Conservation (phyloP, 2,888 invertebrate genomes). For the Sinhomidia bicolor region DNA sequence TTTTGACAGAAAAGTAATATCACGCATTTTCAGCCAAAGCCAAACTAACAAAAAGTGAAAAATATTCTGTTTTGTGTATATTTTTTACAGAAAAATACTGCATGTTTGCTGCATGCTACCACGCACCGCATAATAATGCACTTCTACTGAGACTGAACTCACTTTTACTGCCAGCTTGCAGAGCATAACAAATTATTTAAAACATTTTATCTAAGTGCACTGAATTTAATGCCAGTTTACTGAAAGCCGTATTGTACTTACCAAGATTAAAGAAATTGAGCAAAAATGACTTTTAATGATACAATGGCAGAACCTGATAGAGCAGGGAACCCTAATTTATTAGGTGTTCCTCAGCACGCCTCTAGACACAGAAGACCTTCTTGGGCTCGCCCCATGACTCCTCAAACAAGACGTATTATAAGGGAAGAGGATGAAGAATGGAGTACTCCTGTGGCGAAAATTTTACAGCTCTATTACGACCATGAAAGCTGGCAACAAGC, state of each 20-base stretch:
- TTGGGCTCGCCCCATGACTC: slow-evolving; percentile 67
- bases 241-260: neutral
- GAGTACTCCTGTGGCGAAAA: slow-evolving; percentile 78
- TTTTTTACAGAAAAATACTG: slow-evolving; percentile 48
- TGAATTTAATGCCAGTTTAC: neutral
- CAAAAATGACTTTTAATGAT: slow-evolving; percentile 68
- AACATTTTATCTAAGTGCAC: neutral
- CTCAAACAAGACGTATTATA: slow-evolving; percentile 50
- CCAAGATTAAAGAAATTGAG: slow-evolving; percentile 29
- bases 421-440: slow-evolving; percentile 78
- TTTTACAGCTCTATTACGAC: slow-evolving; percentile 74
- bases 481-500: slow-evolving; percentile 79
- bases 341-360: slow-evolving; percentile 51
- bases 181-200: slow-evolving; percentile 26
- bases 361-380: slow-evolving; percentile 49
- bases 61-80: slow-evolving; percentile 19
- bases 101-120: slow-evolving; percentile 52
- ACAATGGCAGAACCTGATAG: slow-evolving; percentile 47
- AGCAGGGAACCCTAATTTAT: slow-evolving; percentile 17
- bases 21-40: neutral
- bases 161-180: slow-evolving; percentile 27
- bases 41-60: slow-evolving; percentile 18
- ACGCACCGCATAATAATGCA: slow-evolving; percentile 38
- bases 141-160: slow-evolving; percentile 28
- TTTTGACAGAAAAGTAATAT: too few relatives aligned